Base-by-base conservation (phyloP, 1,140 invertebrate genomes). In the Scylla paramamosain region DNA sequence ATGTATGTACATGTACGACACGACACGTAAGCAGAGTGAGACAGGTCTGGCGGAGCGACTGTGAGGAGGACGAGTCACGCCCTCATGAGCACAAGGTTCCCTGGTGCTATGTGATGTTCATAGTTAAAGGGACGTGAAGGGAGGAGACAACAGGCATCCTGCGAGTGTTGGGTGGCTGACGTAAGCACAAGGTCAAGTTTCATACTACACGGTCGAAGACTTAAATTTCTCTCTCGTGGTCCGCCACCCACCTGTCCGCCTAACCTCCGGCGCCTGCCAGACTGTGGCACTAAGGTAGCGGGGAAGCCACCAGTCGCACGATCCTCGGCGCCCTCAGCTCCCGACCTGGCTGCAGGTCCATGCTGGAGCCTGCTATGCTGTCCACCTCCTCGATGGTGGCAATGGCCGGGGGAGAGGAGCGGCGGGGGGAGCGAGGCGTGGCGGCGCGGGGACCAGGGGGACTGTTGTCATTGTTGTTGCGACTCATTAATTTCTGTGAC, bases 391-490 rank as follows among this genome's bases (percentile, higher is more conserved):
- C 94, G 39, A 95, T 95, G 31, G 94, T 95, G 48, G 94, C 94
- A 31, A 95, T 95, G 12, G 59, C 59, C 7, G 93, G 86, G 4
- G 28, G 52, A 12, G 90, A 48, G 39, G 88, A 25, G n/a, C 29
- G 39, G 6, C 29, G 39, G 6, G 91, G 52, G 16, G 83, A 25
- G 7, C 84, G 46, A 2, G 91, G 94, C 16, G 94, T 88, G 67
- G 82, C 67, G 20, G 90, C 31, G 31, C 94, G 94, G 12, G 94
- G 84, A 28, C 91, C 94, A 8, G 90, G 84, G 10, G 94, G 94
- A 32, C 94, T 95, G 94, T 95, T 96, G 91, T 96, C 96, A 59
- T 96, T 96, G 77, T 96, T 96, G 91, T 96, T 96, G 91, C 95
- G 95, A 4, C 96, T 91, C 84, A 96, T 95, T 46, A 96, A 46